Evolutionary conservation across 2,113 vertebrate species (phyloP).

Genomic region (Ellobius talpinus): DNA sequence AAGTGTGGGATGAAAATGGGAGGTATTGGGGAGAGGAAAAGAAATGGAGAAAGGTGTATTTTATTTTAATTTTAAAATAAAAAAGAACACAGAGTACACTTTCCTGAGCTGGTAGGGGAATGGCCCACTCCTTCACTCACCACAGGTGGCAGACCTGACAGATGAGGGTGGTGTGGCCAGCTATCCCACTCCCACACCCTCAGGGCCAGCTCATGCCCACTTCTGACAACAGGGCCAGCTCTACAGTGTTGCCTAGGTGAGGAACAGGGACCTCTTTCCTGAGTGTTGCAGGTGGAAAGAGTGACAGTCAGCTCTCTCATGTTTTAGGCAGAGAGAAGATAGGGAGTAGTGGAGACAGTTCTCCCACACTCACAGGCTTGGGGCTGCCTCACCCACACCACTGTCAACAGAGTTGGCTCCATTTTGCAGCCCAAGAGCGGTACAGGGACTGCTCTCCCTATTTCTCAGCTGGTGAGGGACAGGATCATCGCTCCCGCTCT

Average conservation of each 20-base stretch:
- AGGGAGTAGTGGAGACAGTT: neutral
- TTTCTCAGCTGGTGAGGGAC: neutral
- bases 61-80: neutral
- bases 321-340: neutral
- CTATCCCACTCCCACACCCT: too few species aligned
- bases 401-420: neutral
- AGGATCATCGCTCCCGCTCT: neutral
- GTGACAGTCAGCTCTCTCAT: neutral
- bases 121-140: accelerated
- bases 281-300: neutral
- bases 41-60: neutral
- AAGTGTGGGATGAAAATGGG: neutral
- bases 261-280: neutral
- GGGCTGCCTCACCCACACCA: neutral
- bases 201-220: neutral
- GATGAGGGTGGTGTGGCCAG: too few species aligned
- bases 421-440: neutral
- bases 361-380: neutral
- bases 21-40: neutral
- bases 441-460: neutral
- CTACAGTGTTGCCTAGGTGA: neutral
- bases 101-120: neutral
- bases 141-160: neutral
- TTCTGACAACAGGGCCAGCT: neutral
- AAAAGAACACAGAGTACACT: neutral